Conservation (phyloP, 2,113 vertebrate species). For the Sialia sialis region DNA sequence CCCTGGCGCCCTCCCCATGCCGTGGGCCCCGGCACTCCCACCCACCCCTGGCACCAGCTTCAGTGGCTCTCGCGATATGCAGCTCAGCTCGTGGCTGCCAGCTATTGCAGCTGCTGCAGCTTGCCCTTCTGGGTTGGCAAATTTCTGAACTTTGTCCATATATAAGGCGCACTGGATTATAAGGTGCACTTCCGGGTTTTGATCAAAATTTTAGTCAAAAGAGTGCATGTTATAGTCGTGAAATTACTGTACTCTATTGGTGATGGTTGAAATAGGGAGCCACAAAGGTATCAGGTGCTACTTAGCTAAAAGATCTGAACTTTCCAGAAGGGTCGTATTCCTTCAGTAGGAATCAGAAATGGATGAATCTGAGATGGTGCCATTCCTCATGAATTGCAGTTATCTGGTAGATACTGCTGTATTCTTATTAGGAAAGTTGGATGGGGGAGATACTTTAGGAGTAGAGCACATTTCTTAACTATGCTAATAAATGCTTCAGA, state of each 20-base stretch:
- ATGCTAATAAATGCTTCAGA: not conserved
- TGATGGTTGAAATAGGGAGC: not conserved
- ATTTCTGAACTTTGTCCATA: too few relatives aligned
- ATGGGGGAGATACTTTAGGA: not conserved
- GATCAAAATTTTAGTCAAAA: too few relatives aligned
- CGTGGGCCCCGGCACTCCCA: too few relatives aligned
- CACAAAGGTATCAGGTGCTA: not conserved
- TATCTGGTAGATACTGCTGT: not conserved
- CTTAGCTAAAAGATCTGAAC: not conserved
- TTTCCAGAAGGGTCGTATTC: not conserved
- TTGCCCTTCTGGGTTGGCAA: too few relatives aligned
- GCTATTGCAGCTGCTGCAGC: too few relatives aligned
- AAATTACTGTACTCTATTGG: rapidly evolving
- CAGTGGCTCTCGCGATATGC: too few relatives aligned
- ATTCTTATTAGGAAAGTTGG: not conserved
- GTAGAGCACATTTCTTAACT: not conserved
- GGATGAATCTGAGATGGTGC: not conserved
- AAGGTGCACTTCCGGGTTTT: too few relatives aligned
- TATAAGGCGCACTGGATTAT: too few relatives aligned
- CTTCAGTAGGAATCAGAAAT: not conserved
- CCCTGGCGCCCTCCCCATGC: too few relatives aligned
- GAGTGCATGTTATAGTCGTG: too few relatives aligned
- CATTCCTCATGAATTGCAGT: not conserved
- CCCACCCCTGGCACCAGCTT: too few relatives aligned
- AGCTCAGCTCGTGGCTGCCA: too few relatives aligned